Percentiles rank a stretch among this genome's conserved stretches.
Evolutionary conservation across 1,140 invertebrate genomes (phyloP).

Genomic region (Halesus radiatus): DNA sequence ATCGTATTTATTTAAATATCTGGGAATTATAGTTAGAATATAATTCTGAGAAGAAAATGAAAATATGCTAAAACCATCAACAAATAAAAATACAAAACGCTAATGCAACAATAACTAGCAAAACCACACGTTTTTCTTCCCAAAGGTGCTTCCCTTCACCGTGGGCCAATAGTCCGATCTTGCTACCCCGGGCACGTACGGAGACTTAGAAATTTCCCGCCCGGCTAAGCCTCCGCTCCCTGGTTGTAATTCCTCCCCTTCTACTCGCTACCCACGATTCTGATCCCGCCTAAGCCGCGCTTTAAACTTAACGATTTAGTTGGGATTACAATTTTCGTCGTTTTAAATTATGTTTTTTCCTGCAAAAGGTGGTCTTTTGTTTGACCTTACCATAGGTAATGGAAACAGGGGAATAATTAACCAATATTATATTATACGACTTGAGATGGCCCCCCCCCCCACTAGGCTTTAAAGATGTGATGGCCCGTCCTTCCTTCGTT

Average conservation of each 20-base stretch:
- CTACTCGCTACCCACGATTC: neutral
- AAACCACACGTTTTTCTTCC: conserved; percentile 1
- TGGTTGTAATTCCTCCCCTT: conserved; percentile 1
- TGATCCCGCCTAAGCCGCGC: neutral
- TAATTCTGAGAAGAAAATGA: too few species aligned
- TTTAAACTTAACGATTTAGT: neutral
- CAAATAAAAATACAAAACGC: too few species aligned
- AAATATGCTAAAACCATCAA: too few species aligned
- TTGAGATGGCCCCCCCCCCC: too few species aligned
- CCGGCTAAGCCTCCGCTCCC: conserved; percentile 3
- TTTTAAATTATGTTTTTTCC: neutral
- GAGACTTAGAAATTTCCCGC: conserved; percentile 2
- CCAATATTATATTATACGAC: too few species aligned
- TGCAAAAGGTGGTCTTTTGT: too few species aligned
- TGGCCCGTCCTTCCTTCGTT: too few species aligned
- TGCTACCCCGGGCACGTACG: conserved; percentile 9
- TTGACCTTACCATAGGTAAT: too few species aligned
- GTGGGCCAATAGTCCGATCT: neutral
- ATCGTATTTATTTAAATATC: too few species aligned
- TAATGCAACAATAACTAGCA: neutral
- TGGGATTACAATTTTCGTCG: conserved; percentile 1
- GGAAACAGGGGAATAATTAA: too few species aligned
- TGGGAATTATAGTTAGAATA: too few species aligned
- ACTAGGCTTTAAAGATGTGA: too few species aligned
- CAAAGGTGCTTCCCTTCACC: neutral